A percentile compares a stretch with the other conserved stretches of the same genome.
Conservation (phyloP, 2,113 vertebrate species). For the Hassar affinis region DNA sequence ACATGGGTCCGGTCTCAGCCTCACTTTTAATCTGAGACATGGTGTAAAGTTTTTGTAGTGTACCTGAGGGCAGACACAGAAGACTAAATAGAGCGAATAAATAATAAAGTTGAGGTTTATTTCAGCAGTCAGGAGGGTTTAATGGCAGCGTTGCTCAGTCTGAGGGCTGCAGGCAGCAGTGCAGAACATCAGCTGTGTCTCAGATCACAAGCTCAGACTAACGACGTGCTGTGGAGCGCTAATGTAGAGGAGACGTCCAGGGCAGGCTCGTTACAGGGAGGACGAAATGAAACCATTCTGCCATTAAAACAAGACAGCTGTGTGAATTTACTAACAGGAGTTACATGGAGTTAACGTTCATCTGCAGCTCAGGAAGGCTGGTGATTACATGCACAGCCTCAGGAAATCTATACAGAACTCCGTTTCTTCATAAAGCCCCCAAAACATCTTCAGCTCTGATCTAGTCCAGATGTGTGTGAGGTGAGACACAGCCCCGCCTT, state of each 20-base stretch:
- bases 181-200: neutral
- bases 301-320: too few species aligned
- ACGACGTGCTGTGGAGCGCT: neutral
- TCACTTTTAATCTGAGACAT: neutral
- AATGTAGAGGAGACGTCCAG: neutral
- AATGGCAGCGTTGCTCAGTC: neutral
- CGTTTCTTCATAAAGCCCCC: neutral
- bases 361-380: neutral
- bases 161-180: neutral
- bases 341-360: neutral
- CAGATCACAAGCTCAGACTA: slow-evolving; percentile 3
- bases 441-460: neutral
- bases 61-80: neutral
- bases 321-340: neutral
- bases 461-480: too few species aligned
- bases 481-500: too few species aligned
- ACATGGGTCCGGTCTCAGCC: too few species aligned
- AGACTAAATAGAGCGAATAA: neutral
- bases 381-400: neutral
- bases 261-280: neutral
- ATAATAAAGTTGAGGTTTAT: slow-evolving; percentile 31
- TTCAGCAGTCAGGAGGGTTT: slow-evolving; percentile 17
- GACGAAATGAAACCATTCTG: neutral
- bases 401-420: neutral
- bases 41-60: neutral